Conservation (phyloP, 1,140 invertebrate genomes). For the Trichoplusia ni region DNA sequence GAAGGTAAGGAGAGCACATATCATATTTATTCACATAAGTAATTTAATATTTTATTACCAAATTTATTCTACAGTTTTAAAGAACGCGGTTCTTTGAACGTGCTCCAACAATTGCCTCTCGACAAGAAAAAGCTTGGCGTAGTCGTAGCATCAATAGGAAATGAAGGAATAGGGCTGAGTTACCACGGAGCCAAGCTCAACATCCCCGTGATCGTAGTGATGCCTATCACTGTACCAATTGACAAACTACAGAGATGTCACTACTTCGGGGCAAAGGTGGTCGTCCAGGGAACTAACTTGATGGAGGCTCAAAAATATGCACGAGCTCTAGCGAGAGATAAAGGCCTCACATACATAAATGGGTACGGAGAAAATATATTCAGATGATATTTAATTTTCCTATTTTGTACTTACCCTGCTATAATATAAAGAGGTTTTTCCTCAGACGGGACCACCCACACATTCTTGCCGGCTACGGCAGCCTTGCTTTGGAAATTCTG, state of each 20-base stretch:
- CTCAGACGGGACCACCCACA: slow-evolving; percentile 86
- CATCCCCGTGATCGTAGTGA: slow-evolving; percentile 90
- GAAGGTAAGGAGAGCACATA: no score
- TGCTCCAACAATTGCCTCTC: slow-evolving; percentile 83
- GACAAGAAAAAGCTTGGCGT: slow-evolving; percentile 87
- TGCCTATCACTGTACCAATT: slow-evolving; percentile 87
- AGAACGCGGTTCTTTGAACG: slow-evolving; percentile 89
- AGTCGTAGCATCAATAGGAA: slow-evolving; percentile 90
- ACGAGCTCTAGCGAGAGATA: slow-evolving; percentile 58
- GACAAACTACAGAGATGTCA: slow-evolving; percentile 89
- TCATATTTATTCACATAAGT: no score
- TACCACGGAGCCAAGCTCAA: slow-evolving; percentile 87
- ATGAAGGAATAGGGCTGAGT: slow-evolving; percentile 83
- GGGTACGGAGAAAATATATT: slow-evolving; percentile 49
- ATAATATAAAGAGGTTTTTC: neutral
- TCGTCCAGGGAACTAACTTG: slow-evolving; percentile 81
- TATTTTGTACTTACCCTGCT: neutral
- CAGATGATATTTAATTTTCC: neutral
- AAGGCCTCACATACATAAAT: slow-evolving; percentile 65
- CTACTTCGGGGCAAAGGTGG: slow-evolving; percentile 86
- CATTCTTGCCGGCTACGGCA: slow-evolving; percentile 88
- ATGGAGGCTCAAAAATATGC: slow-evolving; percentile 59
- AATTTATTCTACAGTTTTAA: slow-evolving; percentile 83
- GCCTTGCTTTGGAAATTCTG: slow-evolving; percentile 87
- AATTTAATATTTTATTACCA: no score